Evolutionary conservation across 2,113 vertebrate species (phyloP), one percentile per base, ranked within the genome.

Genomic region (Amazona vittata): DNA sequence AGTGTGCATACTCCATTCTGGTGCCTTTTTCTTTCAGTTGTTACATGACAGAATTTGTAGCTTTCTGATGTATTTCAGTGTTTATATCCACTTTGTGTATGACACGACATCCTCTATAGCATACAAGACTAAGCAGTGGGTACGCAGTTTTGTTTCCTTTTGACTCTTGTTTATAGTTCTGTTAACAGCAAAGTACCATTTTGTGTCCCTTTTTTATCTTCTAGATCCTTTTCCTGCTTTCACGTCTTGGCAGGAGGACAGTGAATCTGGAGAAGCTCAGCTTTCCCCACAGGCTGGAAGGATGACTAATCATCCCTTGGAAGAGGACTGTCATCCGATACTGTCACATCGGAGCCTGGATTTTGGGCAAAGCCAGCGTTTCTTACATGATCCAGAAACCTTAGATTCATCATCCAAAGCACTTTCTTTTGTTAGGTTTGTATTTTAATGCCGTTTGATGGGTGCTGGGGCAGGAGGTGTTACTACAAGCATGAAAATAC

Each of bases 191-290:
- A 70, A 90, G 25, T 96, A 94, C 67, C 81, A 75, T 97, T 94
- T 93, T 97, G 69, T 98, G 74, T 97, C 88, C 37, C 52, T 81
- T 39, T 94, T 93, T 74, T 94, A 67, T 94, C 91, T 97, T 97
- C 47, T 97, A 99, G 99, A 99, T 95, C 99, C 99, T 1, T 98
- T 99, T 97, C 99, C 99, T 89, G 99, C 99, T 94, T 99, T 98
- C 97, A 99, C 99, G 96, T 99, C 99, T 92, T 99, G 99, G 99
- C 99, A 99, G 97, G 99, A 99, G 59, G 99, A 99, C 92, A 98
- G 86, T 44, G 99, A 99, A 43, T 98, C 98, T 84, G 99, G 99
- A 94, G 99, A 99, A 97, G 99, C 99, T 43, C 99, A 99, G 96
- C 98, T 99, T 82, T 99, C 99, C 84, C 99, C 99, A 1, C 98